These are phyloP conservation scores for Otolemur crassicaudatus DNA, from an alignment of 2,797 vertebrate genomes.

Conservation along the genomic window DNA sequence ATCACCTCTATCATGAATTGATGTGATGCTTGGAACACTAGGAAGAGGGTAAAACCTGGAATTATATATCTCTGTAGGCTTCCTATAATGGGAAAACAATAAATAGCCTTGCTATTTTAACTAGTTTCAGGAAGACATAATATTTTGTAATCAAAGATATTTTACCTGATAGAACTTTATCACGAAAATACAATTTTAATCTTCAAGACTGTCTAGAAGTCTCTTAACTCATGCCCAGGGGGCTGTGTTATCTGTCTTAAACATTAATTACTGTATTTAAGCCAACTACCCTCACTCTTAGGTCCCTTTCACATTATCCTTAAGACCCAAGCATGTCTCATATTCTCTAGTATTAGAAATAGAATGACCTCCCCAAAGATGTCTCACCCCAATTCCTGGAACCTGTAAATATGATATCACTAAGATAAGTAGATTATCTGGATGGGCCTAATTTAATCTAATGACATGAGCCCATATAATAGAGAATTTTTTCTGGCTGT, in stretches of 20 bases:
- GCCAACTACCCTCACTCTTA: not conserved
- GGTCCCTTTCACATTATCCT: not conserved
- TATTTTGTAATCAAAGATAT: conserved; percentile 37
- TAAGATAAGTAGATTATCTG: not conserved
- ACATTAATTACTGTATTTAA: not conserved
- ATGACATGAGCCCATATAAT: not conserved
- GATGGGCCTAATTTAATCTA: not conserved
- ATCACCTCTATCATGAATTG: not conserved
- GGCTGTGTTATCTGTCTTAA: not conserved
- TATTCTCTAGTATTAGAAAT: not conserved
- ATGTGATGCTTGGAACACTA: not conserved
- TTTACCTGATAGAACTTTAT: not conserved
- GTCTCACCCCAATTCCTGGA: not conserved
- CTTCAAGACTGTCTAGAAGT: not conserved
- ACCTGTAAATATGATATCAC: not conserved
- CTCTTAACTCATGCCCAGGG: not conserved
- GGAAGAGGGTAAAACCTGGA: not conserved
- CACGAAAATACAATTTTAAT: conserved; percentile 1
- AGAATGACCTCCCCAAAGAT: not conserved
- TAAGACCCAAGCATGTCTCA: not conserved
- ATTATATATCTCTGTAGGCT: not conserved
- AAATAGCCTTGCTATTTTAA: not conserved
- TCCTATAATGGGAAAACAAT: not conserved
- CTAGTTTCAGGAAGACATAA: not conserved
- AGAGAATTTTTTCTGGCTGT: not conserved